A percentile compares a stretch with the other conserved stretches of the same genome.
phyloP scores from a whole-genome alignment of 2,797 vertebrate species.

The Falco berigora region DNA sequence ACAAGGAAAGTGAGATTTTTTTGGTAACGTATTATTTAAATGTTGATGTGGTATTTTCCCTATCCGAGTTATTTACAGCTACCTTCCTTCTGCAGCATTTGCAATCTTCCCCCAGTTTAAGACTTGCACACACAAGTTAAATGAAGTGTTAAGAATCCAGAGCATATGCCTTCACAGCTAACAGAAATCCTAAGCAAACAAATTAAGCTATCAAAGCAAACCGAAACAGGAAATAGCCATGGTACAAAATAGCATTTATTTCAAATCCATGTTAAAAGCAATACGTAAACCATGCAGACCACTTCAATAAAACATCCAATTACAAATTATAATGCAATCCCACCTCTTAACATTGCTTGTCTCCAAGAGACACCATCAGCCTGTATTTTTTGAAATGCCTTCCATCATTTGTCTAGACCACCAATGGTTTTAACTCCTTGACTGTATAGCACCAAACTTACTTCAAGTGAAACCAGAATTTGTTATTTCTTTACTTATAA shows the following conservation, averaged over 20 bases:
- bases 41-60: background rate
- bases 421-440: background rate
- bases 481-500: background rate
- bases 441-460: background rate
- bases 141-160: background rate
- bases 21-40: background rate
- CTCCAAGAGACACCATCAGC: background rate
- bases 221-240: background rate
- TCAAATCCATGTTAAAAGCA: background rate
- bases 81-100: background rate
- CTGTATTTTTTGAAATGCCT: background rate
- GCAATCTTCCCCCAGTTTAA: background rate
- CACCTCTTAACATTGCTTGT: background rate
- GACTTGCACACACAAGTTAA: background rate
- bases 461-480: background rate
- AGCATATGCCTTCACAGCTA: background rate
- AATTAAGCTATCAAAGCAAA: background rate
- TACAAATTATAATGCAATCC: background rate
- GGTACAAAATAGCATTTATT: background rate
- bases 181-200: background rate
- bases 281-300: background rate
- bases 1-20: background rate
- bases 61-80: background rate
- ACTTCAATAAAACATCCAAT: background rate
- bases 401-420: background rate